Conservation (phyloP, 2,113 vertebrate species). For the Lethenteron reissneri region DNA sequence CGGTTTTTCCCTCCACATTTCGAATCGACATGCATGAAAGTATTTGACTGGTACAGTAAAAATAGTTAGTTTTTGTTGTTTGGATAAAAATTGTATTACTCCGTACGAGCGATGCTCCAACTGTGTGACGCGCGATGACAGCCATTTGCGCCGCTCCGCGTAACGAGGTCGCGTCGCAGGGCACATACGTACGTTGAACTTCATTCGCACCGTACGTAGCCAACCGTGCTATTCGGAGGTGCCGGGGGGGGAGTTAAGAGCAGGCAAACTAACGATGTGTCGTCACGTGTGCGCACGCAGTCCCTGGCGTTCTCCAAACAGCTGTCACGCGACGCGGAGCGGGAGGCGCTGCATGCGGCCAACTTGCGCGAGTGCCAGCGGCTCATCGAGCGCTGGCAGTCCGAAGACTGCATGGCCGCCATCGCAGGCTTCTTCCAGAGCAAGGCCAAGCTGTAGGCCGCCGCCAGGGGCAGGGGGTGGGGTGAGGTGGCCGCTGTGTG, state of each 20-base stretch:
- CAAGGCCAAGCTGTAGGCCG: constrained; percentile 33
- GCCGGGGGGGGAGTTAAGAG: too few relatives aligned
- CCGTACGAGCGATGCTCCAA: too few relatives aligned
- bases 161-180: neutral
- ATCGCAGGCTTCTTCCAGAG: constrained; percentile 44
- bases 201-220: neutral
- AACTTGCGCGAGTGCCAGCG: constrained; percentile 40
- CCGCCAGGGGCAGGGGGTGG: too few relatives aligned
- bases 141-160: neutral
- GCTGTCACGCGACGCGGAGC: constrained; percentile 36
- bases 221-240: neutral
- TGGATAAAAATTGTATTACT: too few relatives aligned
- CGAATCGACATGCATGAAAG: too few relatives aligned
- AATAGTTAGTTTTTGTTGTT: too few relatives aligned
- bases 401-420: constrained; percentile 45
- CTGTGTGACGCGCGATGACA: too few relatives aligned
- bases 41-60: too few relatives aligned
- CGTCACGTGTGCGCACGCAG: constrained; percentile 18
- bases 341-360: constrained; percentile 32
- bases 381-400: constrained; percentile 36
- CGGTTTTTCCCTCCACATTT: too few relatives aligned
- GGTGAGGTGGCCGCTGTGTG: too few relatives aligned
- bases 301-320: constrained; percentile 45
- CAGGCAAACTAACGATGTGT: neutral
- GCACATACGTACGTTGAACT: neutral